Conservation (phyloP, 2,888 invertebrate species). For the Catocala fraxini region DNA sequence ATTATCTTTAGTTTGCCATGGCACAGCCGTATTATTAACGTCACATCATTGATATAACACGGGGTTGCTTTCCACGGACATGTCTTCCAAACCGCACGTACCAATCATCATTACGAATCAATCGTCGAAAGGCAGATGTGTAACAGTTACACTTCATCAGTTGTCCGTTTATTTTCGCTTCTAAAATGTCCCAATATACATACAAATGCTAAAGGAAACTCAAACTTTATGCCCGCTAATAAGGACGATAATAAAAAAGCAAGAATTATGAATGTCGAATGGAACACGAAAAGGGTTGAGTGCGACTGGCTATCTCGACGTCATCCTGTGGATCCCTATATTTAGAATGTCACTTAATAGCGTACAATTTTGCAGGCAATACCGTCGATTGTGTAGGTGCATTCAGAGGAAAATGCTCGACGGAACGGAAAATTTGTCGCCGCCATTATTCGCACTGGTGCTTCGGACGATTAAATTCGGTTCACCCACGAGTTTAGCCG, state of each 20-base stretch:
- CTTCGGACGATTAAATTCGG: conserved; percentile 83
- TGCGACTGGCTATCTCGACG: conserved; percentile 69
- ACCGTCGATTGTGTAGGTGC: conserved; percentile 82
- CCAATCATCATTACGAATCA: conserved; percentile 62
- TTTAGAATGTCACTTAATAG: conserved; percentile 86
- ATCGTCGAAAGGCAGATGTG: conserved; percentile 77
- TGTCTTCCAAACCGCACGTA: conserved; percentile 73
- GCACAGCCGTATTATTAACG: conserved; percentile 73
- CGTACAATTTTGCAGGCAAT: conserved; percentile 83
- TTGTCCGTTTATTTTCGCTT: conserved; percentile 52
- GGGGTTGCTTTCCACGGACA: conserved; percentile 68
- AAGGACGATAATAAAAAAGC: conserved; percentile 45
- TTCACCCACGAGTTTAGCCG: conserved; percentile 67
- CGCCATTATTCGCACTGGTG: conserved; percentile 82
- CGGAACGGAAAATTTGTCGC: conserved; percentile 85
- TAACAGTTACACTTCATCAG: conserved; percentile 79
- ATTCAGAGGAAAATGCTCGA: conserved; percentile 85
- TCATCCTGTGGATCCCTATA: conserved; percentile 77
- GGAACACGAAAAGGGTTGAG: conserved; percentile 69
- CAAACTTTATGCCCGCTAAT: conserved; percentile 28
- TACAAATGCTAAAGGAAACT: conserved; percentile 26
- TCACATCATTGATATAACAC: conserved; percentile 73
- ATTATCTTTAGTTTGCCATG: conserved; percentile 67
- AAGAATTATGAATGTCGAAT: conserved; percentile 47
- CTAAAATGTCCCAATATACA: conserved; percentile 45